Evolutionary conservation across 1,140 invertebrate genomes (phyloP).

Genomic region (Hesperophylax magnus): DNA sequence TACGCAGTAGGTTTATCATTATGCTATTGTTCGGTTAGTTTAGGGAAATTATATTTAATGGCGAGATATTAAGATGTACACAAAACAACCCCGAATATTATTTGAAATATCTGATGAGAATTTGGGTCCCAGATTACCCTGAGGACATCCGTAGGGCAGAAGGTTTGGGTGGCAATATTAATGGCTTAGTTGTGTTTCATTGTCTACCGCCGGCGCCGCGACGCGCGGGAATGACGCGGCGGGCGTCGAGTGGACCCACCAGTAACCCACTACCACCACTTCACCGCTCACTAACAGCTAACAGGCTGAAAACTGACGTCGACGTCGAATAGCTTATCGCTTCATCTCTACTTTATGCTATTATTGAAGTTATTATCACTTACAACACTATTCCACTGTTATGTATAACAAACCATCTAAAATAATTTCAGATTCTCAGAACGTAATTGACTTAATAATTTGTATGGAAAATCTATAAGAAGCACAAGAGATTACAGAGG

Average conservation of each 20-base stretch:
- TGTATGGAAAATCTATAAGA: too few relatives aligned
- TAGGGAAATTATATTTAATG: constrained; percentile 30
- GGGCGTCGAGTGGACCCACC: not conserved
- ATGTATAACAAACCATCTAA: too few relatives aligned
- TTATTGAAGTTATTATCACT: not conserved
- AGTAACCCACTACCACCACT: not conserved
- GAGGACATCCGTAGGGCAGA: constrained; percentile 21
- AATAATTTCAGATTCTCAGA: too few relatives aligned
- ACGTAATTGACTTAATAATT: too few relatives aligned
- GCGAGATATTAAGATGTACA: constrained; percentile 21
- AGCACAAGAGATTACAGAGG: too few relatives aligned
- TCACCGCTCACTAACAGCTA: too few relatives aligned
- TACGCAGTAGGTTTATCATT: not conserved
- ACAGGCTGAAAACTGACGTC: constrained; percentile 3
- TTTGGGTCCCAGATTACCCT: constrained; percentile 28
- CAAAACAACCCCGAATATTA: constrained; percentile 7
- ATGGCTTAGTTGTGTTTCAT: constrained; percentile 58
- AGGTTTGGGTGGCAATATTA: constrained; percentile 50
- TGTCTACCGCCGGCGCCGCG: constrained; percentile 44
- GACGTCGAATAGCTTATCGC: constrained; percentile 24
- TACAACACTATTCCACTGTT: not conserved
- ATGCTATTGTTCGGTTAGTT: constrained; percentile 23
- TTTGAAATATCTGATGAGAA: constrained; percentile 36
- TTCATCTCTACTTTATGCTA: constrained; percentile 13
- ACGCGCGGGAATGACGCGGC: constrained; percentile 31